Base-by-base conservation (phyloP, 2,797 vertebrate genomes). In the Tachyglossus aculeatus region DNA sequence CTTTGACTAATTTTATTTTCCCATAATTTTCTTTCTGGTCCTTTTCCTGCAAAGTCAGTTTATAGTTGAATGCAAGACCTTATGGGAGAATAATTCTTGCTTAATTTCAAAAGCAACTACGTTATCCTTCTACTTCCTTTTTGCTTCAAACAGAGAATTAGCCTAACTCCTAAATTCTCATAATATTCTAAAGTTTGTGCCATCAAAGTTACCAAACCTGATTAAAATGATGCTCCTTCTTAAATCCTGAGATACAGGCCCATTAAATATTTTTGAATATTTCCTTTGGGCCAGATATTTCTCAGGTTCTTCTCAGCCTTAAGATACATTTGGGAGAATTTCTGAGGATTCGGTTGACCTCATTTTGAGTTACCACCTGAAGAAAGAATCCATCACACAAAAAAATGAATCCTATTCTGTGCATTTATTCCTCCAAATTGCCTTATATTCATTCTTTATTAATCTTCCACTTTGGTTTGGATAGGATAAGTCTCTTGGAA, bases 381-480 rank as follows among this genome's bases (percentile, higher is more conserved):
- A 72, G 36, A 80, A 77, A 69, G 60, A 61, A 66, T 44, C 29
- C n/a, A n/a, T n/a, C n/a, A 15, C 19, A 27, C 19, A 25, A 16
- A 27, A 41, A 47, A 27, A 74, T 54, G 72, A 72, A 65, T 52
- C 54, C 27, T 82, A 34, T 78, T 33, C 22, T 56, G 12, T 78
- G 69, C 67, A 69, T 71, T 44, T 57, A 74, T 71, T 54, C 58
- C 32, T 72, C 54, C 50, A 62, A 47, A 77, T 22, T 54, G 40
- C 61, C 64, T 81, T 77, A 65, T 41, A 58, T 77, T 74, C 69
- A 70, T 81, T 27, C 70, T 78, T 70, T 64, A 2, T 55, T 66
- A 77, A 6, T 69, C 80, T 80, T 77, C 34, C 36, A 33, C 41
- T 58, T 70, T 60, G 56, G 37, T 51, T 74, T 64, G 53, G 58